Evolutionary conservation across 1,140 invertebrate species (phyloP).

Genomic region (Diachasmimorpha longicaudata): DNA sequence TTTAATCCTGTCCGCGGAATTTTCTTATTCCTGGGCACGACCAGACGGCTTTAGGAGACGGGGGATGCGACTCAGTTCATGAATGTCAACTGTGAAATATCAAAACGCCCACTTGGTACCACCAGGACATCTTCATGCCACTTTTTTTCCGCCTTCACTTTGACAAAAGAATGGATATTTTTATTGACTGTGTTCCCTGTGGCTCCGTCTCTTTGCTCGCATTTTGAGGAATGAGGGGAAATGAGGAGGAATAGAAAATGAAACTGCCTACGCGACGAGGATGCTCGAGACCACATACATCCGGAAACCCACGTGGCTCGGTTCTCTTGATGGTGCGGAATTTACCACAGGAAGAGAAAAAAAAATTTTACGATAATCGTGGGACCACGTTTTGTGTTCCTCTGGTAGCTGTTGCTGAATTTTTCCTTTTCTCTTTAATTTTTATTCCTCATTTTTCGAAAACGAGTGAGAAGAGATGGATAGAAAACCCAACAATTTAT

Average conservation of each 20-base stretch:
- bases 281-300: conserved; percentile 26
- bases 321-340: not conserved
- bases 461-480: not conserved
- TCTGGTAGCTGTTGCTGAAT: not conserved
- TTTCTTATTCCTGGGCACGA: not conserved
- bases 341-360: not conserved
- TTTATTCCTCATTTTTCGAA: not conserved
- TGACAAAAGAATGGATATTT: not conserved
- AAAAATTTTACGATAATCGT: not conserved
- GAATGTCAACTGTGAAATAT: too few species aligned
- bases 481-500: too few species aligned
- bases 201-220: not conserved
- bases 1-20: too few species aligned
- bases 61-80: not conserved
- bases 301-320: not conserved
- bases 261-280: conserved; percentile 33
- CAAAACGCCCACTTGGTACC: not conserved
- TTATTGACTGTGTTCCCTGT: not conserved
- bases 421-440: not conserved
- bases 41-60: not conserved
- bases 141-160: not conserved
- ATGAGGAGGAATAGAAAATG: conserved; percentile 11
- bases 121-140: not conserved
- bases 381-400: not conserved
- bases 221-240: conserved; percentile 32